phyloP scores from a whole-genome alignment of 1,140 invertebrate species.

The Hylyphantes graminicola region DNA sequence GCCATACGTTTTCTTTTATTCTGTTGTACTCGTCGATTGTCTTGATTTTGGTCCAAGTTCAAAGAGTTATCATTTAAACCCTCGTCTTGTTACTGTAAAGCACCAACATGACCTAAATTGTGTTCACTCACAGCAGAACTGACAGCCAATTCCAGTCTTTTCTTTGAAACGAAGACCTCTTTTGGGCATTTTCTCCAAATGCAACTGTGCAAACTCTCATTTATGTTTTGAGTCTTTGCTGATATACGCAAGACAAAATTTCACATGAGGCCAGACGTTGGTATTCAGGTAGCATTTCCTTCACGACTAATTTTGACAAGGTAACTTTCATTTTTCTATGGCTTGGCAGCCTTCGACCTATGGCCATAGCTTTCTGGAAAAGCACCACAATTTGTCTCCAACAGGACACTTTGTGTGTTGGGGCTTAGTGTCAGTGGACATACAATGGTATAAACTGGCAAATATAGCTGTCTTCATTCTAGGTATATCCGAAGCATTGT shows the following conservation, averaged over 20 bases:
- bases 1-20: no score
- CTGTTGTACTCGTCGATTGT: background rate
- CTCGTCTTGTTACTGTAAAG: background rate
- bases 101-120: background rate
- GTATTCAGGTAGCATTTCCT: no score
- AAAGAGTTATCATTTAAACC: background rate
- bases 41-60: background rate
- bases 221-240: no score
- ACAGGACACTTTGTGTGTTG: no score
- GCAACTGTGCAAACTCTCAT: no score
- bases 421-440: no score
- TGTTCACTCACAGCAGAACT: background rate
- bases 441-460: background rate
- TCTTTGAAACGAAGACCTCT: no score
- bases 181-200: background rate
- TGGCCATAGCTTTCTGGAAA: background rate
- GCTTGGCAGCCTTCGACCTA: no score
- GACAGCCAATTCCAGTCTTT: no score
- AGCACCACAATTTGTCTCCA: conserved; percentile 3
- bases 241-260: no score
- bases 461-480: conserved; percentile 20
- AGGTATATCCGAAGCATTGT: background rate
- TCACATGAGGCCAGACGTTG: background rate
- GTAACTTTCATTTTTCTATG: no score
- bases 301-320: no score